Conservation (phyloP, 2,113 vertebrate genomes). For the Muntiacus reevesi region DNA sequence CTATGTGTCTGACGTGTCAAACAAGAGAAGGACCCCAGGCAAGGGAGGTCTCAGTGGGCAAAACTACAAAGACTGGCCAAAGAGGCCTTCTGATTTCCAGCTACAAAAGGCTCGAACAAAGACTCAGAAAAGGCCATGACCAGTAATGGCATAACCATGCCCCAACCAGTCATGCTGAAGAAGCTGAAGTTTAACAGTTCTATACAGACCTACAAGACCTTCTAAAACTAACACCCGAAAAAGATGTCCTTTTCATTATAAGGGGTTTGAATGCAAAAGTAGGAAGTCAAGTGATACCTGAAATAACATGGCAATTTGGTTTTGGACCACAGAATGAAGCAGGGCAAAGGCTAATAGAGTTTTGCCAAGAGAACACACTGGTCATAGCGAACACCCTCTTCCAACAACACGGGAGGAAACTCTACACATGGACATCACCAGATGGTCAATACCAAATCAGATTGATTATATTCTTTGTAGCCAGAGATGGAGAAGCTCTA, state of each 20-base stretch:
- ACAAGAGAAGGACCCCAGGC: not conserved
- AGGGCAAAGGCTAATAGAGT: no score
- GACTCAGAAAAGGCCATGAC: not conserved
- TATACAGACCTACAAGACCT: not conserved
- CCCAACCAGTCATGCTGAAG: not conserved
- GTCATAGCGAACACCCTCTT: no score
- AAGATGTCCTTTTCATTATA: not conserved
- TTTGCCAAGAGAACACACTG: no score
- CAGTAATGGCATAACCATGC: not conserved
- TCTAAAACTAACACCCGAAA: not conserved
- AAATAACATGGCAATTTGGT: no score
- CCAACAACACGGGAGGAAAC: no score
- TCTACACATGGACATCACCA: no score
- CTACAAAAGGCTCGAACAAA: not conserved
- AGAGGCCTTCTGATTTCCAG: not conserved
- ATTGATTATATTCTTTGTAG: no score
- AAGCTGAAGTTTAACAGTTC: not conserved
- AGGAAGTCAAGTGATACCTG: no score
- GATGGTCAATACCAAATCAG: no score
- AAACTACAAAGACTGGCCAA: not conserved
- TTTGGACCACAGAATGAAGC: no score
- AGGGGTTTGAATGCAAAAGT: no score
- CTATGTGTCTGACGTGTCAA: not conserved
- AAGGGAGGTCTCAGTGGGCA: not conserved
- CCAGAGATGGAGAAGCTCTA: no score